These are phyloP conservation scores for Dascyllus trimaculatus DNA, from an alignment of 2,113 vertebrate genomes.

Conservation along the genomic window DNA sequence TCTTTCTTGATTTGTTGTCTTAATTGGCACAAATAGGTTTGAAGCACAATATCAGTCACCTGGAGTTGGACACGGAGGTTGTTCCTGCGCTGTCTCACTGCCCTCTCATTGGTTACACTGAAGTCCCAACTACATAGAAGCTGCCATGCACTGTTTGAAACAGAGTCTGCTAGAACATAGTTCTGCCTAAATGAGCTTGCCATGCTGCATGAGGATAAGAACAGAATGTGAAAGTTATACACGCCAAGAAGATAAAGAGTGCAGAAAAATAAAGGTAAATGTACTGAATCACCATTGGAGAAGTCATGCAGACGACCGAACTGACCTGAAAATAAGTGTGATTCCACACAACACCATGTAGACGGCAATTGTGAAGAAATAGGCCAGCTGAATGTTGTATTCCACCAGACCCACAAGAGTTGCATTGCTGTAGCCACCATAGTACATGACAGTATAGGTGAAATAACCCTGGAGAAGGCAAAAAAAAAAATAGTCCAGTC, in stretches of 20 bases:
- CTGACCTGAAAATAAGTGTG: conserved; percentile 90
- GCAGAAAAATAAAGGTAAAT: not conserved
- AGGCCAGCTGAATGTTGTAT: conserved; percentile 94
- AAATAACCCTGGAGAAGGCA: conserved; percentile 82
- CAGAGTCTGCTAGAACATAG: conserved; percentile 79
- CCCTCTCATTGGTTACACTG: conserved; percentile 88
- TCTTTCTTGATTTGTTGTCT: not conserved
- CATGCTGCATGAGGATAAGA: conserved; percentile 84
- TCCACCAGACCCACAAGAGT: conserved; percentile 58
- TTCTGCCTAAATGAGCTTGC: conserved; percentile 89
- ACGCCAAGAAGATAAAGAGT: not conserved
- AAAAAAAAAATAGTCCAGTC: not conserved
- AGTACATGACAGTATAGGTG: conserved; percentile 88
- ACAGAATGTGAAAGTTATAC: not conserved
- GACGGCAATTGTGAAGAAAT: conserved; percentile 91
- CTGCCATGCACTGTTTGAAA: conserved; percentile 85
- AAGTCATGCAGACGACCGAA: not conserved
- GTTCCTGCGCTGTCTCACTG: conserved; percentile 90
- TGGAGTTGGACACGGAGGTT: conserved; percentile 92
- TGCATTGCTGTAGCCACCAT: conserved; percentile 90
- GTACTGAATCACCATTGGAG: not conserved
- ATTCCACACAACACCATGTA: conserved; percentile 91
- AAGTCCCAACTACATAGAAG: conserved; percentile 96
- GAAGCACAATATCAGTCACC: conserved; percentile 75
- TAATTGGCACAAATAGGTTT: not conserved